These are phyloP conservation scores for Glaucopsyche alexis DNA, from an alignment of 2,888 invertebrate genomes.

Conservation along the genomic window DNA sequence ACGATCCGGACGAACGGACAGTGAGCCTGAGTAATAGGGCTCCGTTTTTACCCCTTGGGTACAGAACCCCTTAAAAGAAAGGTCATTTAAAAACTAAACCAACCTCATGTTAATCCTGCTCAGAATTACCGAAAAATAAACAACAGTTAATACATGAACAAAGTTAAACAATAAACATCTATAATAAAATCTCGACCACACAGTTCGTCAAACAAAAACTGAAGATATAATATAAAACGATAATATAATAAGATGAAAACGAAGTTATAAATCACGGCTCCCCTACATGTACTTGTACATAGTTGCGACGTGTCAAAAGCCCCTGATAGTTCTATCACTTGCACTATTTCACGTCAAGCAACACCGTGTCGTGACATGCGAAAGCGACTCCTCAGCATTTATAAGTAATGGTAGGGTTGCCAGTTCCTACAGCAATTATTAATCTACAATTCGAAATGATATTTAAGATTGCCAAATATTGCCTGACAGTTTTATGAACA, in stretches of 20 bases:
- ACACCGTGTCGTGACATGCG: slow-evolving; percentile 20
- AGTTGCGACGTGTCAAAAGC: slow-evolving; percentile 15
- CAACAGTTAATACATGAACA: background rate
- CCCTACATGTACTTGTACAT: background rate
- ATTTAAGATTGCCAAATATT: background rate
- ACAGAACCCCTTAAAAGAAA: too few species aligned
- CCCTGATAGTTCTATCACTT: slow-evolving; percentile 26
- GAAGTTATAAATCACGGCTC: background rate
- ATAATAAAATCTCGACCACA: background rate
- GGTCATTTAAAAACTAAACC: too few species aligned
- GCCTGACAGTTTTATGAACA: too few species aligned
- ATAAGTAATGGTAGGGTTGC: slow-evolving; percentile 13
- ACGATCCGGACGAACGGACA: too few species aligned
- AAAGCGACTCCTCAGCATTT: slow-evolving; percentile 19
- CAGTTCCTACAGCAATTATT: background rate
- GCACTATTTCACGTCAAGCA: slow-evolving; percentile 28
- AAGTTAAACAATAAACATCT: too few species aligned
- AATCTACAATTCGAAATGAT: background rate
- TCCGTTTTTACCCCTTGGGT: too few species aligned
- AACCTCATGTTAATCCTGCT: background rate
- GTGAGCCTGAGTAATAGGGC: too few species aligned
- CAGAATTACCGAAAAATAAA: background rate
- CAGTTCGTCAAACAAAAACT: background rate
- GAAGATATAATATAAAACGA: too few species aligned
- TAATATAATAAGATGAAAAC: too few species aligned